Percentiles rank a stretch among this genome's conserved stretches.
phyloP scores from a whole-genome alignment of 2,113 vertebrate genomes.

The Nannobrachium achirus region DNA sequence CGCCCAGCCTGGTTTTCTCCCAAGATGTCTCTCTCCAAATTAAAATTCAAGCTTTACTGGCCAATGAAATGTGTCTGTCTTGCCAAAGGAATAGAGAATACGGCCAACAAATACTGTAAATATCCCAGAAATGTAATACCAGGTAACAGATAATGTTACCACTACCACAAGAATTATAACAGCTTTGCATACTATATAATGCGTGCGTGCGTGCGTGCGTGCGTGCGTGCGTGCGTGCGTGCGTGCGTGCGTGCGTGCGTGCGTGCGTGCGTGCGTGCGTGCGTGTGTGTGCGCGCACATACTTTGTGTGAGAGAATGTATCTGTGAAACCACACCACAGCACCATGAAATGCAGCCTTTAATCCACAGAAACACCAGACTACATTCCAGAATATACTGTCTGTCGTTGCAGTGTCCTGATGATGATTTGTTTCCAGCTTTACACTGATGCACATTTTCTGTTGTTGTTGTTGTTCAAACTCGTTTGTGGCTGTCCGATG shows the following conservation, averaged over 20 bases:
- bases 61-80: too few species aligned
- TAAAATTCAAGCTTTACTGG: too few species aligned
- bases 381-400: not conserved
- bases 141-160: too few species aligned
- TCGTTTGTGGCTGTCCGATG: slow-evolving; percentile 75
- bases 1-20: too few species aligned
- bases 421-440: slow-evolving; percentile 22
- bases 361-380: not conserved
- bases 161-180: too few species aligned
- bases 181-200: too few species aligned
- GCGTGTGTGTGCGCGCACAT: not conserved
- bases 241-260: slow-evolving; percentile 4
- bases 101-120: too few species aligned
- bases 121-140: too few species aligned
- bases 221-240: not conserved
- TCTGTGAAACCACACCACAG: not conserved
- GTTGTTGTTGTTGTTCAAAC: slow-evolving; percentile 69
- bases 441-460: slow-evolving; percentile 31
- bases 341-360: not conserved
- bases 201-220: slow-evolving; percentile 4
- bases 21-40: too few species aligned
- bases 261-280: slow-evolving; percentile 5
- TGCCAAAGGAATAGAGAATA: too few species aligned
- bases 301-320: not conserved
- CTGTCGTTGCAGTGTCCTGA: slow-evolving; percentile 13